Base-by-base conservation (phyloP, 2,888 invertebrate genomes). In the Melieria crassipennis region DNA sequence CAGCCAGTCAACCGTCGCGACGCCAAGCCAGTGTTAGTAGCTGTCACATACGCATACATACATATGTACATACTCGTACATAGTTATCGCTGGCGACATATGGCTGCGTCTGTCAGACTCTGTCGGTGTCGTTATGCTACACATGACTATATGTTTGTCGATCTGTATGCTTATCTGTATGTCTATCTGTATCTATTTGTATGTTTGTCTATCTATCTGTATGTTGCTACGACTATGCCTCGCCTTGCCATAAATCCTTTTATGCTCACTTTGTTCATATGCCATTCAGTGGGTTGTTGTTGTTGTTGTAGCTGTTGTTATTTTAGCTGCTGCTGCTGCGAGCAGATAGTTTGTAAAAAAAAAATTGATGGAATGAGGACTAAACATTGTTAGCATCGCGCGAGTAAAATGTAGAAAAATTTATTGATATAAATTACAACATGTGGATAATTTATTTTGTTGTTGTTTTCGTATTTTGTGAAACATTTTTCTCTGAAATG, bases 341-440 rank as follows among this genome's bases (percentile, higher is more conserved):
- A 1, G 30, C 3, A 30, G 30, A 30, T 30, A 30, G 30, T 30
- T 30, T 30, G 30, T 30, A 30, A 30, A 2, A 30, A 30, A 30
- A 30, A 30, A 30, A 30, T 30, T 30, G 2, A 3, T 30, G 30
- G 30, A 46, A 68, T 50, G 63, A 55, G 56, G 61, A 60, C 42
- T 42, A 30, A 30, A 30, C 30, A 30, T 30, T 30, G 30, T 30
- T 30, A 30, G 30, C 30, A 30, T 30, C 30, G 30, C 30, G 30
- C 30, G 30, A 30, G 30, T 30, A 30, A 30, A 30, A 30, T 30
- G 30, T 30, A 30, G 30, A 62, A 11, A 63, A 65, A 55, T 52
- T 55, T 70, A 70, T 70, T 65, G 70, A 70, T 70, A 70, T 65
- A 70, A 67, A 71, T 71, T 66, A 52, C 62, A 46, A 47, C n/a